Conservation (phyloP, 2,888 invertebrate genomes). For the Mesorhabditis belari region DNA sequence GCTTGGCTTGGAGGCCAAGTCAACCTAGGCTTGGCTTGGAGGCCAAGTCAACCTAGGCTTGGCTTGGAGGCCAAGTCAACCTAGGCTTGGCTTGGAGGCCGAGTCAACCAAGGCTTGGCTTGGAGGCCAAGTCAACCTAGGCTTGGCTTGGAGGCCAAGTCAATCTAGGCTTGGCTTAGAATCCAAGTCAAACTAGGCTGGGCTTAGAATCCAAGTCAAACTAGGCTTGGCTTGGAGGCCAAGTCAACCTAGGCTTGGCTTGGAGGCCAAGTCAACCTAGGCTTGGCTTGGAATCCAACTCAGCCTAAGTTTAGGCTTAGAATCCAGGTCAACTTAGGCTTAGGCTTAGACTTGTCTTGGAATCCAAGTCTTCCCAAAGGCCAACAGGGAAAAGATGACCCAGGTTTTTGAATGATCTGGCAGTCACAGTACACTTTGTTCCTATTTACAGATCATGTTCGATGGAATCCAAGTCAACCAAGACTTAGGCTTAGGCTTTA, state of each 20-base stretch:
- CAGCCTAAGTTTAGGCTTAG: neutral
- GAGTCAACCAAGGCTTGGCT: too few species aligned
- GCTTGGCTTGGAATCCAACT: too few species aligned
- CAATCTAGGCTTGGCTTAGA: neutral
- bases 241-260: neutral
- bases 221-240: neutral
- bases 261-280: neutral
- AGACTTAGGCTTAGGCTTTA: too few species aligned
- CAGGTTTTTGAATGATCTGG: slow-evolving; percentile 49
- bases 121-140: too few species aligned
- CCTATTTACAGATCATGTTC: slow-evolving; percentile 67
- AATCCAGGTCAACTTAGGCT: neutral
- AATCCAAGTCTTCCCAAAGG: slow-evolving; percentile 86
- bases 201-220: neutral
- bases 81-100: too few species aligned
- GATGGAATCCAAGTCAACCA: too few species aligned
- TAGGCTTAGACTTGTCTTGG: slow-evolving; percentile 59
- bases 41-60: too few species aligned
- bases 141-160: too few species aligned
- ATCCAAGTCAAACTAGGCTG: neutral
- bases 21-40: too few species aligned
- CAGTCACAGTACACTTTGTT: neutral
- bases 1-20: too few species aligned
- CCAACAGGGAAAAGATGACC: slow-evolving; percentile 93
- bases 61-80: too few species aligned